phyloP scores from a whole-genome alignment of 2,113 vertebrate genomes.

The Mugil cephalus region DNA sequence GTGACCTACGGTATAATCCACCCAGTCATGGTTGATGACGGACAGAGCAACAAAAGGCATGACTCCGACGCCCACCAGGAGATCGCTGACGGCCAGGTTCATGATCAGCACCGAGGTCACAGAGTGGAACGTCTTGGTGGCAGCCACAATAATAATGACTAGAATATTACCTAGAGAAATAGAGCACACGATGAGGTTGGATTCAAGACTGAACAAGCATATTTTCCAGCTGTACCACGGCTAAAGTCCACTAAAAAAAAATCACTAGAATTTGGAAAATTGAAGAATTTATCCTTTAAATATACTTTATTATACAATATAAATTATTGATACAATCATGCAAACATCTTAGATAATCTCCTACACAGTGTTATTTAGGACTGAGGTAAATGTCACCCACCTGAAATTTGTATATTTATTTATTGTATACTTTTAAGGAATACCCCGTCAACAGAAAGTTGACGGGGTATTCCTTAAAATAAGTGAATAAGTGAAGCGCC shows the following conservation, averaged over 20 bases:
- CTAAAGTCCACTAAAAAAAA: neutral
- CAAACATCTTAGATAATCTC: too few species aligned
- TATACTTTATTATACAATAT: too few species aligned
- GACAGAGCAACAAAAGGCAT: conserved; percentile 88
- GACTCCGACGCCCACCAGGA: conserved; percentile 85
- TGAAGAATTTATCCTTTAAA: too few species aligned
- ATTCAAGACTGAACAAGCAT: too few species aligned
- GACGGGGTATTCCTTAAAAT: too few species aligned
- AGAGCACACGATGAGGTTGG: conserved; percentile 7
- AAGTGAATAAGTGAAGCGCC: too few species aligned
- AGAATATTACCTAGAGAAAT: conserved; percentile 82
- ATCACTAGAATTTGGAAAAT: neutral
- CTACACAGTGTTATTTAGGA: too few species aligned
- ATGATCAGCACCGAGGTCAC: conserved; percentile 86
- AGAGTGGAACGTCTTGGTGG: conserved; percentile 84
- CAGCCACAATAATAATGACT: conserved; percentile 85
- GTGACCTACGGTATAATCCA: conserved; percentile 75
- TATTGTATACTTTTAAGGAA: too few species aligned
- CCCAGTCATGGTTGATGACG: conserved; percentile 82
- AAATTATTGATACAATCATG: too few species aligned
- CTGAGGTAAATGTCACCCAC: too few species aligned
- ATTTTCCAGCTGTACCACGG: neutral
- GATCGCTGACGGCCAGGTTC: conserved; percentile 88
- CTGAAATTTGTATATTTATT: too few species aligned
- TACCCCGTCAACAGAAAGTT: too few species aligned